These are phyloP conservation scores for Thecophora atra DNA, from an alignment of 2,888 invertebrate genomes.

Conservation along the genomic window DNA sequence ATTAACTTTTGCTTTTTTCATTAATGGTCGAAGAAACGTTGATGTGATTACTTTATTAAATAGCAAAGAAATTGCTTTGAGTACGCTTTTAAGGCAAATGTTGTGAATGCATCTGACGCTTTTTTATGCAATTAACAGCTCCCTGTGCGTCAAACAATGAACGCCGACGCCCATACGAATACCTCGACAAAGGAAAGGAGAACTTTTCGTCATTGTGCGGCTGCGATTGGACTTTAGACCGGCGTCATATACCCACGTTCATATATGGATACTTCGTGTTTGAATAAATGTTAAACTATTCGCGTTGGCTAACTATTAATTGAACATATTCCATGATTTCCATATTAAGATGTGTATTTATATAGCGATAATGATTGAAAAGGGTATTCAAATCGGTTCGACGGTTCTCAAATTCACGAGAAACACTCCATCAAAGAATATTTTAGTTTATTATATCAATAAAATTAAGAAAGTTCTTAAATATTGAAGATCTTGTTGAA, in stretches of 20 bases:
- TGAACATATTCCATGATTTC: too few relatives aligned
- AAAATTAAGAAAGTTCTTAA: too few relatives aligned
- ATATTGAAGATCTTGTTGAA: too few relatives aligned
- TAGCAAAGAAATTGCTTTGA: conserved; percentile 27
- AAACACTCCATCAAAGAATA: too few relatives aligned
- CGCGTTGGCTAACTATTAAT: too few relatives aligned
- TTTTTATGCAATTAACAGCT: conserved; percentile 27
- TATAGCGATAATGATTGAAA: too few relatives aligned
- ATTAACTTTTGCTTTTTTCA: conserved; percentile 31
- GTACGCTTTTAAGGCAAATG: conserved; percentile 37
- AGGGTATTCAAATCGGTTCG: too few relatives aligned
- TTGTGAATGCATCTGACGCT: conserved; percentile 6
- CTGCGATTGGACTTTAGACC: background rate
- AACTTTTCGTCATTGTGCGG: conserved; percentile 1
- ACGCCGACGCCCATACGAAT: conserved; percentile 39
- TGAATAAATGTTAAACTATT: background rate
- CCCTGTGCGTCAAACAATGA: conserved; percentile 15
- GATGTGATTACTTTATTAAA: conserved; percentile 1
- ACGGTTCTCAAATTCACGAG: too few relatives aligned
- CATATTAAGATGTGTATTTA: too few relatives aligned
- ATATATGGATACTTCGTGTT: background rate
- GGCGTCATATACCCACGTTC: background rate
- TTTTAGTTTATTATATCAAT: too few relatives aligned
- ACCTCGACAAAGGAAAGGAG: conserved; percentile 26
- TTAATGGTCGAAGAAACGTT: conserved; percentile 8